Percentiles rank a stretch among this genome's conserved stretches.
phyloP scores from a whole-genome alignment of 2,797 vertebrate genomes.

The Pantherophis alleghaniensis region DNA sequence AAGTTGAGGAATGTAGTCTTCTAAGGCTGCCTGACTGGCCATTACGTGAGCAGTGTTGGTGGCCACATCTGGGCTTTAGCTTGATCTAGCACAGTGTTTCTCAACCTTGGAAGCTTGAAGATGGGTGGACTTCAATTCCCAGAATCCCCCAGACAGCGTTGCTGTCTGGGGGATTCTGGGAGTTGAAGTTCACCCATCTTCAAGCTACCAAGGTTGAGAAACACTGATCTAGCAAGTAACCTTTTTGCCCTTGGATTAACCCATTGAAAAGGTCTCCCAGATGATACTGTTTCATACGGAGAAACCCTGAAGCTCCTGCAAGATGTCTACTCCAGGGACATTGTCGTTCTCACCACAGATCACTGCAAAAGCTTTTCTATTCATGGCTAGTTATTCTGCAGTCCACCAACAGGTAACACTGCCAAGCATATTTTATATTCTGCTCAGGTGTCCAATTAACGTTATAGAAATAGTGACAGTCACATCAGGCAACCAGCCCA shows the following conservation, averaged over 20 bases:
- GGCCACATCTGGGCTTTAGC: neutral
- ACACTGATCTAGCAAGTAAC: neutral
- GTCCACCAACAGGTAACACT: neutral
- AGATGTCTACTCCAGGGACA: neutral
- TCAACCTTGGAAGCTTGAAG: no score
- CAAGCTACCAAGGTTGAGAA: no score
- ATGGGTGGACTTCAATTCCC: no score
- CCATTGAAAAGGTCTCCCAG: no score
- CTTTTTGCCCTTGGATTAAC: neutral
- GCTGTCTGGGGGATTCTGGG: no score
- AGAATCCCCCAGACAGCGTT: no score
- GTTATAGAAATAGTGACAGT: neutral
- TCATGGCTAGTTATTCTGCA: neutral
- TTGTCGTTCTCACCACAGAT: neutral
- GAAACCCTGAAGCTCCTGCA: neutral
- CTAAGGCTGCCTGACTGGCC: neutral
- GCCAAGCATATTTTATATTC: neutral
- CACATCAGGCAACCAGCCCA: neutral
- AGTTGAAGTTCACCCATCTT: no score
- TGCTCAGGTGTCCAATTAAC: neutral
- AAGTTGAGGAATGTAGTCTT: neutral
- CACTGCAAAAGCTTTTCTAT: neutral
- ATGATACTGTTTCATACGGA: no score
- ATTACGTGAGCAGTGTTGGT: neutral
- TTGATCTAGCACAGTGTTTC: neutral